Base-by-base conservation (phyloP, 2,888 invertebrate genomes). In the Anorthoa munda region DNA sequence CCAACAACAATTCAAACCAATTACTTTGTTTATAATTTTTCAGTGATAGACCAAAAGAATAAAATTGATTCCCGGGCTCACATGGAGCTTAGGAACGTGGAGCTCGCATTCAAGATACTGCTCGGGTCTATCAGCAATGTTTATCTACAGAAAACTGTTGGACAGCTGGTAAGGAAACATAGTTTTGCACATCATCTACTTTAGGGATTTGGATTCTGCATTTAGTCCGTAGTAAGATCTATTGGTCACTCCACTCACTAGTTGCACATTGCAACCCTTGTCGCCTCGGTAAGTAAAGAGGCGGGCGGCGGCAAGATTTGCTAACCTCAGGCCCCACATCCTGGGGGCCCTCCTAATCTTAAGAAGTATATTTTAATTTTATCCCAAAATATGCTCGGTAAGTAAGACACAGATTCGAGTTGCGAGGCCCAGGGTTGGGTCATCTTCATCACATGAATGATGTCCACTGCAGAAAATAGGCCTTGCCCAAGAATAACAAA, bases 81-180 rank as follows among this genome's bases (percentile, higher is more conserved):
- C 18, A 93, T 93, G 92, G 92, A 94, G 72, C 79, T 92, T 1
- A 82, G 91, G 4, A 92, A 93, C 60, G 74, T 96, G 2, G 95
- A 96, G 72, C 69, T 95, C 3, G 92, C 93, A 0, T 95, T 94
- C 83, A 94, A 94, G 81, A 93, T 96, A 69, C 84, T 95, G 0
- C 78, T 95, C 0, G 92, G 90, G 1, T 91, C 93, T 2, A 90
- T 95, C 56, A 92, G 87, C 53, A 87, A 82, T 2, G 79, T 79
- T 15, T 87, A 94, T 66, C 86, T 95, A 63, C 85, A 94, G 56
- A 96, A 94, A 88, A 95, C 95, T 61, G 79, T 96, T 12, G 94
- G 94, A 45, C 91, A 95, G 72, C 79, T 95, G 92, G 96, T 96
- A 90, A 81, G 79, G 3, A 18, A 12, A 18, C 18, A n/a, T 17